phyloP scores from a whole-genome alignment of 2,113 vertebrate species.

The Porphyrio hochstetteri region DNA sequence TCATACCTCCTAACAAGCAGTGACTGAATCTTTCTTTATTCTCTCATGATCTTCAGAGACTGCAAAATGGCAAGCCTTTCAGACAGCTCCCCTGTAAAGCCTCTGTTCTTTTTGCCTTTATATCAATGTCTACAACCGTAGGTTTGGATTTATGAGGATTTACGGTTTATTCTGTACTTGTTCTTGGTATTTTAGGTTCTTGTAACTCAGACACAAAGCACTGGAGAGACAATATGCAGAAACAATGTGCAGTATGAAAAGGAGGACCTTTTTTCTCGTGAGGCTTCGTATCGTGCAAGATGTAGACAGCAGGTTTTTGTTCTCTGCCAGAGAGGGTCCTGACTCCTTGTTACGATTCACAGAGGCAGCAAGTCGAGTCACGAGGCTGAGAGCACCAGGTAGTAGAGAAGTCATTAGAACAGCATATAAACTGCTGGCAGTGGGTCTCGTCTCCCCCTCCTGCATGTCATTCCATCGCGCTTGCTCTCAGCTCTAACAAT shows the following conservation, averaged over 20 bases:
- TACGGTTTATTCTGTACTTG: neutral
- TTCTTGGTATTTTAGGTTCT: neutral
- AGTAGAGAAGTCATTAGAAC: neutral
- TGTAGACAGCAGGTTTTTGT: neutral
- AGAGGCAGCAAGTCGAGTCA: neutral
- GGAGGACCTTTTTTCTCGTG: neutral
- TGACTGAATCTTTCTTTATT: neutral
- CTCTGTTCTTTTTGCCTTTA: neutral
- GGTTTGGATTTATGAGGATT: neutral
- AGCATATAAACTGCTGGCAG: neutral
- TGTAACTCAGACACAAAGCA: neutral
- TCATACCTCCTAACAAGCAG: neutral
- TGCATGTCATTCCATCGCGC: accelerated
- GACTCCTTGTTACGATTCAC: neutral
- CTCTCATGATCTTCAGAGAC: neutral
- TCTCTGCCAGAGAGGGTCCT: neutral
- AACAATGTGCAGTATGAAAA: neutral
- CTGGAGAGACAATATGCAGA: neutral
- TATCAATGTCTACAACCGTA: neutral
- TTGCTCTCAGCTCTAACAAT: neutral
- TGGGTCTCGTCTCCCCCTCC: neutral
- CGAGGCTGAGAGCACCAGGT: neutral
- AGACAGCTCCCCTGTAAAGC: neutral
- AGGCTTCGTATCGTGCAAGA: neutral
- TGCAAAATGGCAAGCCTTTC: neutral